These are phyloP conservation scores for Anthophora plumipes DNA, from an alignment of 2,888 invertebrate genomes.

Conservation along the genomic window DNA sequence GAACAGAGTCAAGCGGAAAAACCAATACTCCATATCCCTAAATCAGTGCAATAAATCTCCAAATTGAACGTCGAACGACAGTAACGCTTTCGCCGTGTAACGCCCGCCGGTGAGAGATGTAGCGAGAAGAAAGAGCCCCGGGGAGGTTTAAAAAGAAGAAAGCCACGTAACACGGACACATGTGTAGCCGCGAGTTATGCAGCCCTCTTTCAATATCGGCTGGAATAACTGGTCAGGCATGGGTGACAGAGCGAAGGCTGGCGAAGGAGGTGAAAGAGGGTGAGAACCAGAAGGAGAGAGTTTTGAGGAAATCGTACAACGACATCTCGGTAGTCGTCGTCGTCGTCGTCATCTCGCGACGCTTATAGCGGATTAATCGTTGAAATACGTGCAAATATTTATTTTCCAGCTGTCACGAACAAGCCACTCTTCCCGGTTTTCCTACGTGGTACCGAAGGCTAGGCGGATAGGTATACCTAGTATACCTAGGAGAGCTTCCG, in stretches of 20 bases:
- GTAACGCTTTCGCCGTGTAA: constrained; percentile 10
- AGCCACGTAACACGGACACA: constrained; percentile 23
- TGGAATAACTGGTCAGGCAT: constrained; percentile 35
- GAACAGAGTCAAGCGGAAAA: not conserved
- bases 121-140: not conserved
- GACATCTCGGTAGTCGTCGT: constrained; percentile 44
- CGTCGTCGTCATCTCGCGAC: constrained; percentile 60
- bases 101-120: not conserved
- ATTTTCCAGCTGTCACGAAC: constrained; percentile 77
- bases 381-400: constrained; percentile 80
- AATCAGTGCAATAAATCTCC: constrained; percentile 40
- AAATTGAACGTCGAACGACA: constrained; percentile 39
- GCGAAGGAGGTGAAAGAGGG: not conserved
- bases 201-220: constrained; percentile 41
- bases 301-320: constrained; percentile 35
- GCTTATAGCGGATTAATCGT: constrained; percentile 77
- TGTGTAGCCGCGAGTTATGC: constrained; percentile 38
- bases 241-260: not conserved
- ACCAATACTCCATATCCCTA: constrained; percentile 36
- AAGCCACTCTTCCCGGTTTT: constrained; percentile 68
- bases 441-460: constrained; percentile 51
- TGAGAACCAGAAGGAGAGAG: not conserved
- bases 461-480: constrained; percentile 58
- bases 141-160: constrained; percentile 30
- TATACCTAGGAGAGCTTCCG: constrained; percentile 64